Evolutionary conservation across 92 coral and sea anemone genomes (phyloP), one percentile per base, ranked within the genome.

Genomic region (Pocillopora meandrina): DNA sequence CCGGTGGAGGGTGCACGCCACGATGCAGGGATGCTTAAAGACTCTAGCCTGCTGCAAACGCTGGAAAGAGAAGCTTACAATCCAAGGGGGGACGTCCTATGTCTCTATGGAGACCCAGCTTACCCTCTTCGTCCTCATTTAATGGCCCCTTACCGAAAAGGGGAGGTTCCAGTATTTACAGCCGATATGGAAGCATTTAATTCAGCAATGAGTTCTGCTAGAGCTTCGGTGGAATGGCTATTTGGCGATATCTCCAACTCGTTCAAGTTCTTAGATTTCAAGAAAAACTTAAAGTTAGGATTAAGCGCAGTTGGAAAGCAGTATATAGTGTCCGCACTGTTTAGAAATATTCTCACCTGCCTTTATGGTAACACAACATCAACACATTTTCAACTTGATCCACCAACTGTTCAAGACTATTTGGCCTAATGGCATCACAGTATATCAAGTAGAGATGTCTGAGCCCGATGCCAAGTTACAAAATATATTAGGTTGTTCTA

Each of bases 1-100:
- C 90, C 93, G 15, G 79, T 90, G 47, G 93, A 90, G 75, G 93
- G 90, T 3, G 49, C 90, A 9, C 85, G 87, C 26, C 93, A 90
- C 52, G 90, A 90, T 77, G 90, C 87, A 47, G 90, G 81, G 21
- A 90, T 90, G 89, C 74, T 90, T 18, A 81, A 74, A 61, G 90
- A 90, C 26, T 86, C 82, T 16, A 65, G 72, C 18, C n/a, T n/a
- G n/a, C n/a, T n/a, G n/a, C n/a, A n/a, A n/a, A n/a, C 82, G 12
- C 87, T 90, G 17, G 18, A 36, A 49, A 80, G 80, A 62, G 76
- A 42, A 10, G 93, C 85, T 15, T 86, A 33, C 23, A 69, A 75
- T 68, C 56, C 86, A 65, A 70, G 79, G 70, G 84, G 92, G 16
- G 80, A 84, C 10, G 77, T 72, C 61, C 86, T 89, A 18, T 89